Evolutionary conservation across 2,888 invertebrate genomes (phyloP).

Genomic region (Lymantria monacha): DNA sequence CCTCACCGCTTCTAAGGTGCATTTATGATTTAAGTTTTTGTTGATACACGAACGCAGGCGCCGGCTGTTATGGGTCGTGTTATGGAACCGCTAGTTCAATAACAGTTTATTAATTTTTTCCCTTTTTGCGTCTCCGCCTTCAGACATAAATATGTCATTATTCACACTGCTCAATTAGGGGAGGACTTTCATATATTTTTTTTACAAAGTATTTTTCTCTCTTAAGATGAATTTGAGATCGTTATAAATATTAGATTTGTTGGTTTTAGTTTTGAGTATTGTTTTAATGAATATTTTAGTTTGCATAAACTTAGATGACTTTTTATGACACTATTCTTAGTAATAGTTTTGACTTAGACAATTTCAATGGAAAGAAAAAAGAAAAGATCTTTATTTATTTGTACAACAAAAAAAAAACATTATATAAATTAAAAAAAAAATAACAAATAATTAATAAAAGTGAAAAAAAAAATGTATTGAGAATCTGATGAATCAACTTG

Average conservation of each 20-base stretch:
- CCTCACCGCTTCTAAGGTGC: constrained; percentile 48
- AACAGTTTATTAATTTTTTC: constrained; percentile 69
- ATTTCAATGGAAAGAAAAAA: too few relatives aligned
- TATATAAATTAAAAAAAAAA: too few relatives aligned
- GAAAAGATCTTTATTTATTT: too few relatives aligned
- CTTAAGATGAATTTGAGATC: neutral
- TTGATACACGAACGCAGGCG: constrained; percentile 66
- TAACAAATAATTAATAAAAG: too few relatives aligned
- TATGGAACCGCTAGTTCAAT: constrained; percentile 53
- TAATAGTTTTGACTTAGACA: neutral
- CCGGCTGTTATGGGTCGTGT: constrained; percentile 60
- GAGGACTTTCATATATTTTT: constrained; percentile 23
- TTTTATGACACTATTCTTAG: neutral
- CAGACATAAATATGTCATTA: constrained; percentile 73
- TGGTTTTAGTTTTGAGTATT: constrained; percentile 12
- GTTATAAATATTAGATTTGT: constrained; percentile 31
- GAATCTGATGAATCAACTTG: too few relatives aligned
- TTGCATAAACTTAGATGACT: neutral
- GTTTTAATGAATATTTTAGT: constrained; percentile 1
- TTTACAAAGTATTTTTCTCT: neutral
- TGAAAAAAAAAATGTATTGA: too few relatives aligned
- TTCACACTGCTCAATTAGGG: constrained; percentile 72
- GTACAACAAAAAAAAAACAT: too few relatives aligned
- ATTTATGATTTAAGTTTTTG: constrained; percentile 65
- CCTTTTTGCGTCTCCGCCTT: constrained; percentile 38